Evolutionary conservation across 64 coral and sea anemone species (phyloP).

Genomic region (Montipora efflorescens): DNA sequence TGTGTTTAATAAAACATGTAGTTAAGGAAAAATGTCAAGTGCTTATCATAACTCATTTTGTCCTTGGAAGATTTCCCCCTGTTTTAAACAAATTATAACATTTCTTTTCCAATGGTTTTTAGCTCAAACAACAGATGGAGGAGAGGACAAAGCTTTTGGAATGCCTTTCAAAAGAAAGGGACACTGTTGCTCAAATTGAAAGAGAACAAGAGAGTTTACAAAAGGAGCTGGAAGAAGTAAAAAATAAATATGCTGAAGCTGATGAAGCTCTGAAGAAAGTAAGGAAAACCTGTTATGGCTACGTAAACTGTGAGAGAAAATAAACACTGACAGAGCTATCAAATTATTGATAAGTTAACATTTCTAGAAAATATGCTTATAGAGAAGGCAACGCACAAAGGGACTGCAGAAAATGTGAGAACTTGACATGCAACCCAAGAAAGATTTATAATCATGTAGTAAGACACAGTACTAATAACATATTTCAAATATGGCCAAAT

Average conservation of each 20-base stretch:
- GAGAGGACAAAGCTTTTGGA: constrained; percentile 75
- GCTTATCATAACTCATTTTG: too few relatives aligned
- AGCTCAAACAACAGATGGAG: constrained; percentile 65
- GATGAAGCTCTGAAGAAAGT: constrained; percentile 75
- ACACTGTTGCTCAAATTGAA: constrained; percentile 53
- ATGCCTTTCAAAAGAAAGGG: constrained; percentile 80
- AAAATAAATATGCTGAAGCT: constrained; percentile 64
- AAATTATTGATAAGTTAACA: too few relatives aligned
- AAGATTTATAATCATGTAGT: too few relatives aligned
- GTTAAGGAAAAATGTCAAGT: too few relatives aligned
- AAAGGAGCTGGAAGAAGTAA: constrained; percentile 72
- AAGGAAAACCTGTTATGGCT: background rate
- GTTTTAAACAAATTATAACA: background rate
- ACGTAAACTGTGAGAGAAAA: background rate
- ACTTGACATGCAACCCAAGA: too few relatives aligned
- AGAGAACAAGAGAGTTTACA: constrained; percentile 50
- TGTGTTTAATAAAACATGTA: too few relatives aligned
- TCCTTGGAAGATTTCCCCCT: too few relatives aligned
- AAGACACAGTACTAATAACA: too few relatives aligned
- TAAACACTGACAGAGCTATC: background rate
- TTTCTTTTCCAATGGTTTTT: background rate
- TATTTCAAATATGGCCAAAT: too few relatives aligned
- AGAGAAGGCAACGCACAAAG: too few relatives aligned
- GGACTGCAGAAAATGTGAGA: too few relatives aligned
- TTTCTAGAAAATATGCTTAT: too few relatives aligned